These are phyloP conservation scores for Lates japonicus DNA, from an alignment of 2,797 vertebrate genomes.

Conservation along the genomic window DNA sequence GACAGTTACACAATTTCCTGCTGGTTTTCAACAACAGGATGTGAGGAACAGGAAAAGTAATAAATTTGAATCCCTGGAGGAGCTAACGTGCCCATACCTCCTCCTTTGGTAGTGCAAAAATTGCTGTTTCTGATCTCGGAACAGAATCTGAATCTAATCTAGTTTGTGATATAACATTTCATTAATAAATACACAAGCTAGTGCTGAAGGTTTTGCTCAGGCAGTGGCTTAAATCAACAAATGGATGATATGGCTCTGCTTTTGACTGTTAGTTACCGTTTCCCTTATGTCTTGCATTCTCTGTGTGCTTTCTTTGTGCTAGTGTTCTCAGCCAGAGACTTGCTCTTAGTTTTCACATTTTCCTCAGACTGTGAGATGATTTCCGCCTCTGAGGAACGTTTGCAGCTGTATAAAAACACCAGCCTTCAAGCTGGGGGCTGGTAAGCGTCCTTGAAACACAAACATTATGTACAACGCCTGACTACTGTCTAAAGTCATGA, in stretches of 20 bases:
- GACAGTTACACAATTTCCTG: constrained; percentile 27
- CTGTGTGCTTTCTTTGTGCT: neutral
- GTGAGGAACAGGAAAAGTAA: constrained; percentile 48
- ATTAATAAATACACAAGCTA: neutral
- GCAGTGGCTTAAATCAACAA: neutral
- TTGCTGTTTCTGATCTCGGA: neutral
- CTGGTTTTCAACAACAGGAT: constrained; percentile 55
- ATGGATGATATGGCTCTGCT: neutral
- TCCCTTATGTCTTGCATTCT: neutral
- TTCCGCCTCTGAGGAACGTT: constrained; percentile 3
- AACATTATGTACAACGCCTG: neutral
- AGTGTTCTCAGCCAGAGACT: neutral
- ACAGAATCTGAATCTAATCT: neutral
- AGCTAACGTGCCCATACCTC: neutral
- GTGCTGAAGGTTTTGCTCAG: neutral
- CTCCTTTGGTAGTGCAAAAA: neutral
- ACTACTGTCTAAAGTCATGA: neutral
- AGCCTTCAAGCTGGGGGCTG: neutral
- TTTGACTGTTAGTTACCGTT: no score
- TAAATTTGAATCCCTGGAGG: neutral
- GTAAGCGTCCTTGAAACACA: constrained; percentile 29
- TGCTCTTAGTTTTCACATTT: neutral
- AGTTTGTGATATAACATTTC: neutral
- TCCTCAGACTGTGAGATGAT: neutral
- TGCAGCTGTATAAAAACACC: neutral